phyloP scores from a whole-genome alignment of 2,113 vertebrate species.

The Chrysochloris asiatica region DNA sequence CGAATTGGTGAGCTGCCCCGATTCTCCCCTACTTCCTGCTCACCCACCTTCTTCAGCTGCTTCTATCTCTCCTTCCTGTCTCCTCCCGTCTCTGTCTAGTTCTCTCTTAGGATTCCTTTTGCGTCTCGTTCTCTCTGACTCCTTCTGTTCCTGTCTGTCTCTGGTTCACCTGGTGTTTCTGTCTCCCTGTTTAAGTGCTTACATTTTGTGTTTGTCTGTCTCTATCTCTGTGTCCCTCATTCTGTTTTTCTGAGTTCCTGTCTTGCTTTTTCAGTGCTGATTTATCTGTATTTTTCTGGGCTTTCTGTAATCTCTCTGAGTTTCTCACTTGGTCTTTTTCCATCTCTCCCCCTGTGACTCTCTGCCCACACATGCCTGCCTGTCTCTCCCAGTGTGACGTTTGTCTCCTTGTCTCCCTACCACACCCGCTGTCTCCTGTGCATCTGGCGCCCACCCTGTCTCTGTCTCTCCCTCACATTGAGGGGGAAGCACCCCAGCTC shows the following conservation, averaged over 20 bases:
- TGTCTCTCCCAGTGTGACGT: neutral
- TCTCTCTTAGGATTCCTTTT: too few species aligned
- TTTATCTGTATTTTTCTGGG: too few species aligned
- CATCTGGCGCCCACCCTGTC: neutral
- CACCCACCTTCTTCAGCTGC: neutral
- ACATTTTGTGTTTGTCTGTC: neutral
- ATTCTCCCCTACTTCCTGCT: too few species aligned
- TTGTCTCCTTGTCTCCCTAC: neutral
- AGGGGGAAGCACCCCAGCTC: too few species aligned
- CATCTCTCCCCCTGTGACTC: neutral
- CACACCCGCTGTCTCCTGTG: neutral
- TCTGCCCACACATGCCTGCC: neutral
- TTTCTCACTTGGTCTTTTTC: neutral
- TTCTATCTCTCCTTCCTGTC: neutral
- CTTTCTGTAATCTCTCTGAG: too few species aligned
- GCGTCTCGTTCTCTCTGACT: too few species aligned
- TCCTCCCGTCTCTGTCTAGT: neutral
- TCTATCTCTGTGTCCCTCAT: neutral
- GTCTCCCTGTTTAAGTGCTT: neutral
- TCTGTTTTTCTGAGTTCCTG: neutral
- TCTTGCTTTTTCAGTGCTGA: neutral
- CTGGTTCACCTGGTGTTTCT: neutral
- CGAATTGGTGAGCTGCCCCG: slow-evolving; percentile 87
- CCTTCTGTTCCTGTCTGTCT: too few species aligned
- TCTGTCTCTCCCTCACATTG: too few species aligned